Evolutionary conservation across 1,140 invertebrate genomes (phyloP).

Genomic region (Bacillus rossius): DNA sequence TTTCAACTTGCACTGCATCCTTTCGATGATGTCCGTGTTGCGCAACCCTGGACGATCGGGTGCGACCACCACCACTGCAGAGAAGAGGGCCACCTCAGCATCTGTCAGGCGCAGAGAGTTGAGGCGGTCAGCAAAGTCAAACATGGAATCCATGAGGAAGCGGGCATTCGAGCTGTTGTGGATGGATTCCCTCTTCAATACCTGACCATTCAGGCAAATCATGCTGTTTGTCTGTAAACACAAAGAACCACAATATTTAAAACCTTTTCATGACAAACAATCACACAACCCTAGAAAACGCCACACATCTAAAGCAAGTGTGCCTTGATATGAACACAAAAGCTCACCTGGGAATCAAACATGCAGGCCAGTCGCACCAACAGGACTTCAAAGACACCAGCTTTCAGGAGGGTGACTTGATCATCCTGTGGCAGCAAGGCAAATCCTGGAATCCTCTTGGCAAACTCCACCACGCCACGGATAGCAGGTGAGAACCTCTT

Average conservation of each 20-base stretch:
- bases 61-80: conserved; percentile 91
- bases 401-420: conserved; percentile 94
- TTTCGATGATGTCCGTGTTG: conserved; percentile 86
- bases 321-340: neutral
- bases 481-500: conserved; percentile 93
- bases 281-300: neutral
- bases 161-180: conserved; percentile 86
- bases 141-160: conserved; percentile 94
- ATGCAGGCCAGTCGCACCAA: conserved; percentile 90
- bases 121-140: conserved; percentile 93
- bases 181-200: conserved; percentile 83
- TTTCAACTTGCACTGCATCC: conserved; percentile 86
- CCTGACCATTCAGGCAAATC: conserved; percentile 88
- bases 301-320: neutral
- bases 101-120: conserved; percentile 86
- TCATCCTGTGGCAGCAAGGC: conserved; percentile 91
- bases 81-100: conserved; percentile 90
- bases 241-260: conserved; percentile 2
- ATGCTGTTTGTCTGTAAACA: conserved; percentile 69
- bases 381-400: conserved; percentile 90
- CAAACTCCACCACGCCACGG: conserved; percentile 95
- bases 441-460: conserved; percentile 95
- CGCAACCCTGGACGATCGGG: conserved; percentile 88
- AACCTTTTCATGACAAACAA: neutral
- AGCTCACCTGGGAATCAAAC: conserved; percentile 69